Base-by-base conservation (phyloP, 1,140 invertebrate species). In the Hypothenemus hampei region DNA sequence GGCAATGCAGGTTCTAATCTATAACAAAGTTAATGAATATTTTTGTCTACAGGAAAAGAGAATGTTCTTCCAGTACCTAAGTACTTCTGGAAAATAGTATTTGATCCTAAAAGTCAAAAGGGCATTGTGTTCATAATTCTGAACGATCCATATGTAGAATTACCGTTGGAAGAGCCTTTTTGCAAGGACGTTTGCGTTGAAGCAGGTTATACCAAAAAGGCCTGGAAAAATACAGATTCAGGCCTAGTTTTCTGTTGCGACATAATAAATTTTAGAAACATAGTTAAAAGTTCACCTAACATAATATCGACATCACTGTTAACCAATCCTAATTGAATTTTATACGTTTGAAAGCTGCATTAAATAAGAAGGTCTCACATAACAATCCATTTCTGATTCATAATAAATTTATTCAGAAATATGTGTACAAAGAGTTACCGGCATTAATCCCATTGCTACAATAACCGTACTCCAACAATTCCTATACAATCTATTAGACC, bases 81-180 rank as follows among this genome's bases (percentile, higher is more conserved):
- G 62, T 74, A 65, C 54, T 62, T 72, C 3, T 78, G 73, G 68
- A 78, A 78, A 65, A 64, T 77, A 16, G 58, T 76, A 2, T 69
- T 73, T 53, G 63, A 69, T 21, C n/a, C 39, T 8, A 21, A 21
- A 10, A 66, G 46, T 0, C 51, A 68, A 18, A 36, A 66, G 31
- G 77, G 61, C 0, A 72, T 79, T 5, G 76, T 69, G 24, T 70
- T 79, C 23, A 61, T 79, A 2, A 65, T 68, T 6, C 55, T 75
- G 2, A 49, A 47, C 20, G 75, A 78, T 69, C 78, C 78, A 20
- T 65, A 73, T 43, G 40, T 47, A 15, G 26, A 55, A 22, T 8
- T 55, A 8, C 23, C n/a, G 5, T 39, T 33, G 22, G 20, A 54
- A n/a, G 43, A 64, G 21, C 18, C 52, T 10, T 58, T 71, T 6